Evolutionary conservation across 2,888 invertebrate genomes (phyloP), one percentile per base, ranked within the genome.

Genomic region (Mesorhabditis spiculigera): DNA sequence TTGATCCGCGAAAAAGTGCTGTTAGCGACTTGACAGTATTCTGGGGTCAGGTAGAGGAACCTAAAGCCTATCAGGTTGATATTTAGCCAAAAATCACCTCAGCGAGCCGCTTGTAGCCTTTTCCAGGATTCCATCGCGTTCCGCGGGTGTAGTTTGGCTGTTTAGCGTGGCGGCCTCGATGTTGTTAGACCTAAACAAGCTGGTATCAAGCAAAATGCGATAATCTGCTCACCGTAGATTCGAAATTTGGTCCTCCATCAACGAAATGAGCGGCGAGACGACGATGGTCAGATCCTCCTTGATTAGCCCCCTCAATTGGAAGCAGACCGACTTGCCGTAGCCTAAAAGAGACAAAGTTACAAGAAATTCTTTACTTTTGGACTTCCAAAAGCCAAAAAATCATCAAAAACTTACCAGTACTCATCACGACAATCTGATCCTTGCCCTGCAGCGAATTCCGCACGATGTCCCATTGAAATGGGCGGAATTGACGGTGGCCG

Each of bases 181-280:
- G 16, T 13, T 50, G 61, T 68, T 68, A 5, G 58, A 43, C 6
- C 68, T 50, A 50, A 50, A 50, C 10, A 50, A 50, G n/a, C 8
- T 50, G 13, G 44, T 13, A 8, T 5, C 8, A 50, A 16, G 45
- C 13, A 6, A 50, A 45, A 16, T 63, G 41, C 13, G 13, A 6
- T 6, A 16, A 28, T 44, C 69, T 67, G 44, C 71, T 67, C 43
- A 45, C 4, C 10, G 68, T 71, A 28, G 63, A n/a, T 45, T 68
- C 68, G 6, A 74, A 44, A 81, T 73, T 70, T 94, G 94, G 86
- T 95, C 95, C 86, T 94, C 93, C 91, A 95, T 95, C 43, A 95
- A 87, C 0, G 94, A 92, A 45, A 95, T 89, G 45, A 95, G 88
- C 0, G 97, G 97, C 8, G 95, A 95, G 77, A 97, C 91, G 5